Evolutionary conservation across 2,888 invertebrate genomes (phyloP), one percentile per base, ranked within the genome.

Genomic region (Himalopsyche kuldschensis): DNA sequence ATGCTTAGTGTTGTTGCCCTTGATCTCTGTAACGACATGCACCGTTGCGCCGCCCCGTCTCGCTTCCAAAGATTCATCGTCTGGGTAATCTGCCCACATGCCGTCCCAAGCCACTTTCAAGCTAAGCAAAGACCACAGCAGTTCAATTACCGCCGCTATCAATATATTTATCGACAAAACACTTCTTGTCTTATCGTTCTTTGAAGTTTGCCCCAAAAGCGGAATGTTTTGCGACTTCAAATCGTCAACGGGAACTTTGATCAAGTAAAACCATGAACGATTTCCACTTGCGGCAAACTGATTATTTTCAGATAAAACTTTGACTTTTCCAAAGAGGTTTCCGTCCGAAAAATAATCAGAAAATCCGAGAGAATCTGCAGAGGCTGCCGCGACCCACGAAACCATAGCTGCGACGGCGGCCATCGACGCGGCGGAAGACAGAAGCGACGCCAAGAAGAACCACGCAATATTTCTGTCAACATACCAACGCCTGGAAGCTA

Each of bases 401-500:
- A 90, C 89, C 20, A 92, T 89, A 88, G 92, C 89, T 3, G 91
- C 87, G 17, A 91, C 89, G 0, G 91, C 88, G 2, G 90, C 87
- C 0, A 91, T 87, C 0, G 94, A 92, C 0, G 93, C 90, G 1
- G 92, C 17, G 0, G 92, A 90, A 0, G 94, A 93, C 82, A 94
- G 87, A 31, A 92, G 88, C 0, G 93, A 93, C 84, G 92, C 91
- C 76, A 92, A 88, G 86, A 94, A 94, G 86, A 94, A 90, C 90
- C 93, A 92, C 0, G 91, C 91, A 86, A 95, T 94, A 87, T 94
- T 94, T 83, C 92, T 91, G 87, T 94, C 94, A 76, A 94, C 92
- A 88, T 94, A 95, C 94, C 94, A 95, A 85, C 91, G 89, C 47
- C 93, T 92, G 87, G 94, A 94, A 0, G 94, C 94, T 76, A 94